phyloP scores from a whole-genome alignment of 2,113 vertebrate genomes.

The Dipodomys stephensi region DNA sequence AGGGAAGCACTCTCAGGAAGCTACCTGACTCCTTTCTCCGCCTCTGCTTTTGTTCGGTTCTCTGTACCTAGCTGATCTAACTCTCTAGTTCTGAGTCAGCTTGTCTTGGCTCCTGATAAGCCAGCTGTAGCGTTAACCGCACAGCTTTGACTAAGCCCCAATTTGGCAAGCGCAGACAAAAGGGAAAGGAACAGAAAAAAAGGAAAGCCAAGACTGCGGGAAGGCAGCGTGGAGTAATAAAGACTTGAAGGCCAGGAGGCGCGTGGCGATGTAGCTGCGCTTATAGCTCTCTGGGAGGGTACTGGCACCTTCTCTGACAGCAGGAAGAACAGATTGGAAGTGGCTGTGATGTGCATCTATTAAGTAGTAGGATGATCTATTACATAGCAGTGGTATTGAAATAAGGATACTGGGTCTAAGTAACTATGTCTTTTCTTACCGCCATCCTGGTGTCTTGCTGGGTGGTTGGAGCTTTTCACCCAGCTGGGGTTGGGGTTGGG shows the following conservation, averaged over 20 bases:
- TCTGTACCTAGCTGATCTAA: background rate
- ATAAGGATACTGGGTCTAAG: too few species aligned
- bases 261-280: background rate
- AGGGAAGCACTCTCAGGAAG: background rate
- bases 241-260: background rate
- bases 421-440: too few species aligned
- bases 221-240: background rate
- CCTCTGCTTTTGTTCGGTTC: background rate
- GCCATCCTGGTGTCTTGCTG: too few species aligned
- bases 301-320: background rate
- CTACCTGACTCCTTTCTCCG: background rate
- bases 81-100: constrained; percentile 53
- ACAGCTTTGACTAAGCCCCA: constrained; percentile 19
- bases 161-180: constrained; percentile 4
- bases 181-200: background rate
- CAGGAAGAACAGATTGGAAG: background rate
- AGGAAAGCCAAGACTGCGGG: background rate
- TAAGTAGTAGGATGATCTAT: background rate
- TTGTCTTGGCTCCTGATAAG: constrained; percentile 25
- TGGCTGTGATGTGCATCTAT: background rate
- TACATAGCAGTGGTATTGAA: too few species aligned
- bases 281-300: background rate
- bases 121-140: background rate
- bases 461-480: too few species aligned
- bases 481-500: too few species aligned